phyloP scores from a whole-genome alignment of 2,113 vertebrate genomes.

The Cyanoliseus patagonus region DNA sequence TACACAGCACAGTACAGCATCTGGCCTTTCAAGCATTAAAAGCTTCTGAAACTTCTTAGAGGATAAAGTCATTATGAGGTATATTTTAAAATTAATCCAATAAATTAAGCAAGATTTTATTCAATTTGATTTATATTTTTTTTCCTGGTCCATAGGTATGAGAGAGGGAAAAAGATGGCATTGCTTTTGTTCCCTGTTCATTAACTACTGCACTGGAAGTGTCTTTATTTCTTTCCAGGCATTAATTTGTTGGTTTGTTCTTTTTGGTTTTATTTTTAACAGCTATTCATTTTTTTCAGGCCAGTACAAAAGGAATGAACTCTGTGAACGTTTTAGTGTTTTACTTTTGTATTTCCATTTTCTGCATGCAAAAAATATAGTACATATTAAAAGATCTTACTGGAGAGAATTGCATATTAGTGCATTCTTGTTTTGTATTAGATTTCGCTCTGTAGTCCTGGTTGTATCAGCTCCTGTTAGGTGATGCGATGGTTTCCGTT shows the following conservation, averaged over 20 bases:
- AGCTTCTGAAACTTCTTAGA: slow-evolving; percentile 30
- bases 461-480: neutral
- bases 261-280: neutral
- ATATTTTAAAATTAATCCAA: slow-evolving; percentile 59
- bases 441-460: neutral
- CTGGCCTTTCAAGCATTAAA: slow-evolving; percentile 21
- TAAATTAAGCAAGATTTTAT: slow-evolving; percentile 46
- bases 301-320: neutral
- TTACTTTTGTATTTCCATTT: neutral
- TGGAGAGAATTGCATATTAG: neutral
- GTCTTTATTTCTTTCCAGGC: neutral
- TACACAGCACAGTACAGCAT: neutral
- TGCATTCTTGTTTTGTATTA: neutral
- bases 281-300: neutral
- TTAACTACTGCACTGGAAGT: neutral
- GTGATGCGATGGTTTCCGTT: neutral
- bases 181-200: neutral
- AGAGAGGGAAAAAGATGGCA: neutral
- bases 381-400: neutral
- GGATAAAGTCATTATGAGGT: slow-evolving; percentile 48
- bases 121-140: slow-evolving; percentile 18
- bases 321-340: neutral
- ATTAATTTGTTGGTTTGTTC: neutral
- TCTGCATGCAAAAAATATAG: neutral
- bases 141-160: neutral